phyloP scores from a whole-genome alignment of 2,113 vertebrate species.

The Protobothrops mucrosquamatus region DNA sequence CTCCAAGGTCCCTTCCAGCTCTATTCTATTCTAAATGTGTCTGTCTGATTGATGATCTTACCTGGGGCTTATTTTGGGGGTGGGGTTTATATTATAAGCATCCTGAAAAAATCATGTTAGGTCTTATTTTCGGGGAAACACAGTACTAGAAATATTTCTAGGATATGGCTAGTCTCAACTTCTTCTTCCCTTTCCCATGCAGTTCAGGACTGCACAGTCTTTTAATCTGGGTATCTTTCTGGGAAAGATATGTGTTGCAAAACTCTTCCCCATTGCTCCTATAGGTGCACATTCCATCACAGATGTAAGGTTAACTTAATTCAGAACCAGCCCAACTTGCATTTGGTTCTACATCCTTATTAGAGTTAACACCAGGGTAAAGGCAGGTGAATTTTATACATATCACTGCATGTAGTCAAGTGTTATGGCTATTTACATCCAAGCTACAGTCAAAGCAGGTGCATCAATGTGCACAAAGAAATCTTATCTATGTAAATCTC shows the following conservation, averaged over 20 bases:
- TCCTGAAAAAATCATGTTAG: too few species aligned
- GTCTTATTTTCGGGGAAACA: too few species aligned
- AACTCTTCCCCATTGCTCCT: neutral
- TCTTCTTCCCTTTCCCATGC: neutral
- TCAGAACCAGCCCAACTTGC: neutral
- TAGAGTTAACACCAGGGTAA: neutral
- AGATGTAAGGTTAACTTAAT: neutral
- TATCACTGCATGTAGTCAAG: slow-evolving; percentile 31
- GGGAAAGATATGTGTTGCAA: neutral
- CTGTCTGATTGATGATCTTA: too few species aligned
- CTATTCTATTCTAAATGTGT: too few species aligned
- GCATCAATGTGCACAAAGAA: slow-evolving; percentile 53
- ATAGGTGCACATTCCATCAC: neutral
- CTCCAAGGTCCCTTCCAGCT: too few species aligned
- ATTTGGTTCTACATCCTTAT: neutral
- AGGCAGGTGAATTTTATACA: slow-evolving; percentile 17
- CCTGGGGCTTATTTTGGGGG: too few species aligned
- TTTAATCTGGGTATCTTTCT: neutral
- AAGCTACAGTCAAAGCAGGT: slow-evolving; percentile 57
- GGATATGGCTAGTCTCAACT: neutral
- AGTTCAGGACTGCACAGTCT: neutral
- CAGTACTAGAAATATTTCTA: neutral
- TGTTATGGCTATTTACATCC: slow-evolving; percentile 55
- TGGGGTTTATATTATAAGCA: too few species aligned
- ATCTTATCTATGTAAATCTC: slow-evolving; percentile 72